Percentiles rank a stretch among this genome's conserved stretches.
These are phyloP conservation scores for Harpegnathos saltator DNA, from an alignment of 1,140 invertebrate genomes.

Conservation along the genomic window DNA sequence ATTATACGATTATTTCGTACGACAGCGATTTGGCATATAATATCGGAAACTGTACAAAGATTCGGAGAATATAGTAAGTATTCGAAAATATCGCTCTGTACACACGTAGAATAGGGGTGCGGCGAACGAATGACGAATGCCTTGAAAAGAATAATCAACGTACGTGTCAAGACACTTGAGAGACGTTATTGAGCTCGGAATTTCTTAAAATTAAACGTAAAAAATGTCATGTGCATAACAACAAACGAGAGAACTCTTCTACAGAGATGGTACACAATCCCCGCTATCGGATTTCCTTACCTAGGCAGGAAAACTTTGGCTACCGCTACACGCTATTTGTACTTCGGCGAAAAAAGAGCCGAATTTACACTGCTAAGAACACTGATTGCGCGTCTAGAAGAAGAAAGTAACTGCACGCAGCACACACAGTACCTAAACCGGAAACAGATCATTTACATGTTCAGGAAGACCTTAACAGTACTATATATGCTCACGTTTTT, in stretches of 20 bases:
- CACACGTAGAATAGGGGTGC: constrained; percentile 50
- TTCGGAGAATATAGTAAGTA: constrained; percentile 67
- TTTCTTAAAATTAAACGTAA: constrained; percentile 54
- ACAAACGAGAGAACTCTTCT: constrained; percentile 62
- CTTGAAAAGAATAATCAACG: constrained; percentile 53
- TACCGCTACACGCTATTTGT: constrained; percentile 81
- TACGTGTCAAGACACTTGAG: constrained; percentile 29
- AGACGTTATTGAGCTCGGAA: constrained; percentile 44
- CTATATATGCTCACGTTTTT: constrained; percentile 78
- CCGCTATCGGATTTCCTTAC: constrained; percentile 67
- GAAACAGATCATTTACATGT: constrained; percentile 75
- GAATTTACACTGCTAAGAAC: constrained; percentile 75
- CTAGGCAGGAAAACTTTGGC: constrained; percentile 77
- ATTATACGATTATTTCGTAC: constrained; percentile 77
- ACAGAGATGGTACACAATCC: constrained; percentile 60
- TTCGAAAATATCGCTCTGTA: constrained; percentile 72
- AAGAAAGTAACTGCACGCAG: constrained; percentile 72
- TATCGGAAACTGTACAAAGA: constrained; percentile 77
- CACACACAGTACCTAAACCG: constrained; percentile 71
- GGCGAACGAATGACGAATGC: constrained; percentile 53
- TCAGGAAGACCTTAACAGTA: constrained; percentile 84
- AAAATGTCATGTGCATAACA: constrained; percentile 72
- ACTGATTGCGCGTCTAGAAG: constrained; percentile 71
- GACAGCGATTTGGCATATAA: constrained; percentile 79
- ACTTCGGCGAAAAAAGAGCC: constrained; percentile 73